Percentiles rank a stretch among this genome's conserved stretches.
These are phyloP conservation scores for Rhagologus leucostigma DNA, from an alignment of 2,113 vertebrate species.

Conservation along the genomic window DNA sequence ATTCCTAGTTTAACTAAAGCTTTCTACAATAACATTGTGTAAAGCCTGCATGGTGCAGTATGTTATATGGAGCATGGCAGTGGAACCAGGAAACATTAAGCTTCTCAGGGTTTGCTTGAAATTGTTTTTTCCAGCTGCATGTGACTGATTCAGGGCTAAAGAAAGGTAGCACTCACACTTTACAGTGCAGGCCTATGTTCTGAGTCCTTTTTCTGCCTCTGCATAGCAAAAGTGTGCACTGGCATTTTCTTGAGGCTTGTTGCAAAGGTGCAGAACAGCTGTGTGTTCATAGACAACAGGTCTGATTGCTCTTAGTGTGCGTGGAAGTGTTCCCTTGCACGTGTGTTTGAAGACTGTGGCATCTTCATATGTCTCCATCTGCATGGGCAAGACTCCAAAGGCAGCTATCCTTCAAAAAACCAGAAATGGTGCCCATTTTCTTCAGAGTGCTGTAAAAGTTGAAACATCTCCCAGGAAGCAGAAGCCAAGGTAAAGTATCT, in stretches of 20 bases:
- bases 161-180: not conserved
- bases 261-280: not conserved
- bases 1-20: not conserved
- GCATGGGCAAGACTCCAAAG: not conserved
- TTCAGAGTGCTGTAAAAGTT: not conserved
- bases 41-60: not conserved
- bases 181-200: not conserved
- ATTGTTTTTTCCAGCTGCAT: not conserved
- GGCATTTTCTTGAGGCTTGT: not conserved
- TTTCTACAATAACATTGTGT: not conserved
- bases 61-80: not conserved
- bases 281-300: not conserved
- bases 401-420: not conserved
- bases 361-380: not conserved
- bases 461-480: not conserved
- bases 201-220: not conserved
- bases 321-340: not conserved
- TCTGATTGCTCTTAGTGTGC: not conserved
- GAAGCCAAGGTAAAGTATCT: not conserved
- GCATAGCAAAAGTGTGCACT: not conserved
- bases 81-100: not conserved
- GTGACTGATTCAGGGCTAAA: not conserved
- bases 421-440: not conserved
- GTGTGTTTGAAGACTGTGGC: not conserved
- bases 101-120: not conserved